phyloP scores from a whole-genome alignment of 2,888 invertebrate species.

The Hypena proboscidalis region DNA sequence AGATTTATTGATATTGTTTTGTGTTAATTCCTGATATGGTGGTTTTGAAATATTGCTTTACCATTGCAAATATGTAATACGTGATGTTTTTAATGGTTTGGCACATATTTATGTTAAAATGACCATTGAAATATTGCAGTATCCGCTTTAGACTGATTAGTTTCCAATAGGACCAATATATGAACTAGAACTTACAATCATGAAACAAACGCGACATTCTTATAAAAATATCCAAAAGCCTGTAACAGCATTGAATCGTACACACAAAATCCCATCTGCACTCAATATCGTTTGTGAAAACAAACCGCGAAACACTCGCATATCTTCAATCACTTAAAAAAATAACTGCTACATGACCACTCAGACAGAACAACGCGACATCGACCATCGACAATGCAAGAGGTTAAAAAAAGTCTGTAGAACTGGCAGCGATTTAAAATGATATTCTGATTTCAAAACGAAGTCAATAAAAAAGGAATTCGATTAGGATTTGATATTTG shows the following conservation, averaged over 20 bases:
- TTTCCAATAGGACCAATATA: too few species aligned
- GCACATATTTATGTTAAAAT: too few species aligned
- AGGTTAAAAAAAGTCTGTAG: constrained; percentile 15
- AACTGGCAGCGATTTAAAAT: constrained; percentile 2
- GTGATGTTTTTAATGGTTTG: too few species aligned
- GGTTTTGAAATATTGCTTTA: too few species aligned
- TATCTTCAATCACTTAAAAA: constrained; percentile 17
- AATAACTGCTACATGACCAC: constrained; percentile 35
- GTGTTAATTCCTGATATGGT: too few species aligned
- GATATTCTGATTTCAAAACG: constrained; percentile 11
- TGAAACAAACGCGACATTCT: too few species aligned
- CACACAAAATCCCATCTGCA: not conserved
- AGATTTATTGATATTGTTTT: constrained; percentile 36
- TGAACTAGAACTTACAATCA: too few species aligned
- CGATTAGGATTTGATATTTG: not conserved
- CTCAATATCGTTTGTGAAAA: constrained; percentile 1
- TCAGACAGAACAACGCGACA: constrained; percentile 42
- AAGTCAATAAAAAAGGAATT: not conserved
- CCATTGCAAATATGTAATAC: too few species aligned
- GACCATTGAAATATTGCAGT: too few species aligned
- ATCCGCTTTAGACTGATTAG: too few species aligned
- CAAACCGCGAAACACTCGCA: not conserved
- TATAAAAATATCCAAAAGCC: too few species aligned
- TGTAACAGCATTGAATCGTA: not conserved
- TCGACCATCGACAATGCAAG: constrained; percentile 22